A percentile compares a stretch with the other conserved stretches of the same genome.
phyloP scores from a whole-genome alignment of 1,140 invertebrate genomes.

The Drosophila kepulauana region DNA sequence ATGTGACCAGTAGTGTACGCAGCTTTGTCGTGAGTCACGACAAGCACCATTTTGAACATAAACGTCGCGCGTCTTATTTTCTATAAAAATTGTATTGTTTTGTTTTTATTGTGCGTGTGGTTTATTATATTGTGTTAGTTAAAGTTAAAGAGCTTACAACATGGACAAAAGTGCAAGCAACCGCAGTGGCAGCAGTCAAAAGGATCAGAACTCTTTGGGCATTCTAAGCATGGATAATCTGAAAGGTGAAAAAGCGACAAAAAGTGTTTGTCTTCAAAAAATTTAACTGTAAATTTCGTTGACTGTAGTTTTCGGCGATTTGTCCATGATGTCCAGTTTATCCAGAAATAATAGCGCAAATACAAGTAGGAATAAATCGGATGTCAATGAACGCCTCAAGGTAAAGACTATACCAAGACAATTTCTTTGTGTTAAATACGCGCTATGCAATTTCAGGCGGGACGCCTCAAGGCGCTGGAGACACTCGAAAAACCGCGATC shows the following conservation, averaged over 20 bases:
- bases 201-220: conserved; percentile 71
- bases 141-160: neutral
- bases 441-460: conserved; percentile 43
- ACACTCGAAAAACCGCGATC: conserved; percentile 54
- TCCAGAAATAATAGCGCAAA: conserved; percentile 40
- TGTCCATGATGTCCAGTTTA: conserved; percentile 45
- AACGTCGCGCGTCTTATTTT: conserved; percentile 56
- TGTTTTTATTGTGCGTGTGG: conserved; percentile 11
- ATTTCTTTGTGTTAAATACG: neutral
- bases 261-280: neutral
- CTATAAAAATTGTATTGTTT: conserved; percentile 29
- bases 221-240: conserved; percentile 79
- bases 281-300: neutral
- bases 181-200: conserved; percentile 30
- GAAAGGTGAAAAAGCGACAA: conserved; percentile 47
- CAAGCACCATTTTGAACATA: conserved; percentile 63
- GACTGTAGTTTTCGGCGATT: conserved; percentile 69
- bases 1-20: conserved; percentile 20
- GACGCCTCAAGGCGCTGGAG: conserved; percentile 68
- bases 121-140: conserved; percentile 10
- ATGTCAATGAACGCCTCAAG: conserved; percentile 66
- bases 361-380: conserved; percentile 33
- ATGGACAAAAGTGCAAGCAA: conserved; percentile 59
- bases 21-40: conserved; percentile 29
- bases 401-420: conserved; percentile 43